Conservation (phyloP, 1,140 invertebrate species). For the Drosophila nebulosa region DNA sequence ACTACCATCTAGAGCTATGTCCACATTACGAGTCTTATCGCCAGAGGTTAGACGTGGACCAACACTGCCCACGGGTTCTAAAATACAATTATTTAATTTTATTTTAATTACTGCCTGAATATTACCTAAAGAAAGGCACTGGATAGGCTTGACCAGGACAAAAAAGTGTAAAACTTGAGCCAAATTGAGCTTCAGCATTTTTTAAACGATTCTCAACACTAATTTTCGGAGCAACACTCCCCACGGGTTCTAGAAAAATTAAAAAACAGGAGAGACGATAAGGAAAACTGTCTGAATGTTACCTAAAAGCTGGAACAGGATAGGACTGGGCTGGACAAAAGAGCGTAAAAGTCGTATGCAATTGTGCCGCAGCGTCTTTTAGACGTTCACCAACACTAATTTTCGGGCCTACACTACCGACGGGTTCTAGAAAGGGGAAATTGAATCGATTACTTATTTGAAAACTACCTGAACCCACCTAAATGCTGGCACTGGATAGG, state of each 20-base stretch:
- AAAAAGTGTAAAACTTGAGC: constrained; percentile 64
- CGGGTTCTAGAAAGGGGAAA: constrained; percentile 83
- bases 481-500: constrained; percentile 85
- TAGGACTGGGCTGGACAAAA: constrained; percentile 86
- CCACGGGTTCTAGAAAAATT: constrained; percentile 80
- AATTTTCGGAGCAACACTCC: constrained; percentile 81
- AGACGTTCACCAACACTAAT: constrained; percentile 84
- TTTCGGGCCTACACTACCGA: constrained; percentile 87
- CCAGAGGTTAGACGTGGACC: constrained; percentile 69
- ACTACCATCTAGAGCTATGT: constrained; percentile 59
- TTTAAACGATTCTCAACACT: constrained; percentile 83
- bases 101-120: constrained; percentile 38
- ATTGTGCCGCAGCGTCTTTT: constrained; percentile 83
- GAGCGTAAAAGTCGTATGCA: constrained; percentile 58
- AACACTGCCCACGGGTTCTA: constrained; percentile 62
- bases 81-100: background rate
- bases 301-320: constrained; percentile 86
- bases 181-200: constrained; percentile 83
- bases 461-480: constrained; percentile 82
- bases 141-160: constrained; percentile 87
- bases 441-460: background rate
- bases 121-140: constrained; percentile 84
- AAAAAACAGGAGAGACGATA: background rate
- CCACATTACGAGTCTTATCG: constrained; percentile 71
- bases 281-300: constrained; percentile 73